Evolutionary conservation across 2,888 invertebrate genomes (phyloP), one percentile per base, ranked within the genome.

Genomic region (Sericinus montela): DNA sequence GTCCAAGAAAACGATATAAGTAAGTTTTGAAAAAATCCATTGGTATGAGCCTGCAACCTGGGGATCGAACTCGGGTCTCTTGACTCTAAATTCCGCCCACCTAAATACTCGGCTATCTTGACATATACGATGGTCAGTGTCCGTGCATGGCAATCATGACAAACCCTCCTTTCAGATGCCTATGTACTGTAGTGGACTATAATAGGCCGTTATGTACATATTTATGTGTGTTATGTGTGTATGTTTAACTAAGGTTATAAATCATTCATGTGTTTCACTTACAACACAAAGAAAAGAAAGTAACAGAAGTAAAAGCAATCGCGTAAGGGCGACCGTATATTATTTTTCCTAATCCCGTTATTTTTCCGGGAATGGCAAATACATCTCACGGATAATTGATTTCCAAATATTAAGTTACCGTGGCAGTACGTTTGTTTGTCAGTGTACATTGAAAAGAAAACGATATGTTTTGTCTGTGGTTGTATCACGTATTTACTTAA

Each of bases 391-490:
- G 80, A 76, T 82, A 83, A 84, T 80, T 80, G 81, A 75, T 83
- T 75, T 75, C 80, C 78, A 78, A 83, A 84, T 81, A 84, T 84
- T 79, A 75, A 78, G 80, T 82, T 82, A 80, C 80, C 59, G 25
- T 39, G 36, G 50, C 45, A 29, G 44, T 63, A 54, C 59, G 61
- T 63, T 65, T 56, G 63, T 62, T 68, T 67, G 72, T 67, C 63
- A 68, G 67, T 67, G 67, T 67, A 66, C 65, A 52, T 62, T 56
- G 38, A 57, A 59, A 59, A 65, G 63, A 63, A 69, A 66, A 72
- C 68, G 70, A 72, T 76, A 75, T 72, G 71, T 67, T 62, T 67
- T 58, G 53, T 52, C 69, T 60, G 68, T 71, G 68, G 61, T 52
- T 30, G 29, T 57, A n/a, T n/a, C n/a, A n/a, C n/a, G n/a, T n/a